A percentile compares a stretch with the other conserved stretches of the same genome.
phyloP scores from a whole-genome alignment of 2,113 vertebrate species.

The Centropristis striata region DNA sequence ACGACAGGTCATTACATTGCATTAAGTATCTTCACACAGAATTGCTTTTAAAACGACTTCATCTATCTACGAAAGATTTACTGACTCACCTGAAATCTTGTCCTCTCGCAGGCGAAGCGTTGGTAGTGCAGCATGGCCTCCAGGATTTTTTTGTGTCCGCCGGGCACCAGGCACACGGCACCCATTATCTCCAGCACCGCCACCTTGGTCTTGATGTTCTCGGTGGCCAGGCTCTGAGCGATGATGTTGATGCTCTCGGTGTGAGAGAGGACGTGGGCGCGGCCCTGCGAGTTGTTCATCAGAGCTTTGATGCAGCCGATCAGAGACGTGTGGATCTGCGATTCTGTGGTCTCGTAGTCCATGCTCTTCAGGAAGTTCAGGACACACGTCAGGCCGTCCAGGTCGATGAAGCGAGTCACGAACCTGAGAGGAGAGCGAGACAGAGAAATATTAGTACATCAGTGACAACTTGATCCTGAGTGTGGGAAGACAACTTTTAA shows the following conservation, averaged over 20 bases:
- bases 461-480: too few relatives aligned
- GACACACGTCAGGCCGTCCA: slow-evolving; percentile 97
- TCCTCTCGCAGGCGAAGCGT: slow-evolving; percentile 95
- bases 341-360: slow-evolving; percentile 99
- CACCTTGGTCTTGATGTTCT: slow-evolving; percentile 99
- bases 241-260: slow-evolving; percentile 98
- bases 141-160: slow-evolving; percentile 96
- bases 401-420: slow-evolving; percentile 97
- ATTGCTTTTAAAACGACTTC: slow-evolving; percentile 9
- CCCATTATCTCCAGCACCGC: slow-evolving; percentile 99
- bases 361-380: slow-evolving; percentile 98
- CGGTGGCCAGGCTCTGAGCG: slow-evolving; percentile 97
- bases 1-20: slow-evolving; percentile 32
- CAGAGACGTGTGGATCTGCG: slow-evolving; percentile 98
- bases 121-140: slow-evolving; percentile 99
- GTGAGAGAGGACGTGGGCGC: slow-evolving; percentile 96
- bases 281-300: slow-evolving; percentile 99
- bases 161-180: slow-evolving; percentile 97
- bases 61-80: background rate
- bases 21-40: slow-evolving; percentile 24
- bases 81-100: slow-evolving; percentile 93
- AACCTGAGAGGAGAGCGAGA: slow-evolving; percentile 86
- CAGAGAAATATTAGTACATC: background rate
- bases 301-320: slow-evolving; percentile 99
- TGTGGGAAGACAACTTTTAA: too few relatives aligned